Percentiles rank a stretch among this genome's conserved stretches.
Conservation (phyloP, 2,888 invertebrate species). For the Flabesymbios commensalis region DNA sequence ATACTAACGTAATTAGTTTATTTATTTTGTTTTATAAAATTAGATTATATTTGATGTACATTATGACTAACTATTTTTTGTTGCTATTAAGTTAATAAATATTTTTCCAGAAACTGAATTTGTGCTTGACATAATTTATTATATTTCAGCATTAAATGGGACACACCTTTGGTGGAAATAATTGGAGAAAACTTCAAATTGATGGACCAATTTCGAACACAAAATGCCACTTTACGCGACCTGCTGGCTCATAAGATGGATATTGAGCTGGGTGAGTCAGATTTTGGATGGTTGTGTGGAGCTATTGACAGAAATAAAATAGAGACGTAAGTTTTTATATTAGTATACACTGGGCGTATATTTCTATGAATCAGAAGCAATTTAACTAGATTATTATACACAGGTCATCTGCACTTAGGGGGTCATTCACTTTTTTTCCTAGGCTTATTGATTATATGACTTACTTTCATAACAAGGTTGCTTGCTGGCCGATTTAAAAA, state of each 20-base stretch:
- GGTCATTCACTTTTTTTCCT: no score
- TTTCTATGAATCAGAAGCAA: no score
- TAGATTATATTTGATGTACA: neutral
- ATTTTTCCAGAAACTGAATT: neutral
- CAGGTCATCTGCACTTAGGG: no score
- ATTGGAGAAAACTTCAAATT: neutral
- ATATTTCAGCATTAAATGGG: constrained; percentile 3
- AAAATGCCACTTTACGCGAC: neutral
- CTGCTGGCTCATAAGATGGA: constrained; percentile 3
- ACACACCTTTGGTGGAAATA: constrained; percentile 2
- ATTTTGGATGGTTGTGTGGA: constrained; percentile 5
- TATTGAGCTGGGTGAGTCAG: constrained; percentile 4
- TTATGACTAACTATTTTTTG: neutral
- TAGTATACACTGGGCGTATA: no score
- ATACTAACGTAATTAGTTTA: neutral
- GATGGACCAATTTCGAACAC: neutral
- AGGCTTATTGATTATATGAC: no score
- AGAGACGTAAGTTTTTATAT: neutral
- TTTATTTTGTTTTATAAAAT: neutral
- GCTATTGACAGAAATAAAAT: neutral
- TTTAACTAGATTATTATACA: no score
- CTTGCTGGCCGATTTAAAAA: no score
- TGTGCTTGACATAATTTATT: no score
- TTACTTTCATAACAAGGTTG: no score
- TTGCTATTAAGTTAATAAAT: neutral